Evolutionary conservation across 2,113 vertebrate genomes (phyloP), one percentile per base, ranked within the genome.

Genomic region (Pollachius pollachius): DNA sequence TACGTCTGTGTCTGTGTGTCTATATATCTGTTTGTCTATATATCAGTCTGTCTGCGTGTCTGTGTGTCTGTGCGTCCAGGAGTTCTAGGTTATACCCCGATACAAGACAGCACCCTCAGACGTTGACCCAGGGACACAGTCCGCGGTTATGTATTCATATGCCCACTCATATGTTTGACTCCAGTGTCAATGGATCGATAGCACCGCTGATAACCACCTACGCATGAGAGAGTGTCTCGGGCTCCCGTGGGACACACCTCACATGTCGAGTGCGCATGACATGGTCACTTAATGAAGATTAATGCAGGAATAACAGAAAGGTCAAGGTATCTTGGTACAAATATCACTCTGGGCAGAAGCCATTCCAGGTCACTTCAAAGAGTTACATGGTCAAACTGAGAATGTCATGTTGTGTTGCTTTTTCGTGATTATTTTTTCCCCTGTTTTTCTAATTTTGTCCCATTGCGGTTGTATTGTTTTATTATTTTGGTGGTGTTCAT

Each of bases 1-100:
- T 21, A 11, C 87, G 81, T 83, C 87, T 62, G 60, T 88, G 81
- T 83, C 87, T 62, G 60, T 62, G 21, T 27, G 60, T 19, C 1
- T 23, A 3, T 23, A 11, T 27, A 23, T 25, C 18, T 62, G 59
- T 17, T 3, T 61, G 71, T 61, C 54, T 64, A 62, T 62, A 65
- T 54, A 66, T 72, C 27, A n/a, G 62, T 23, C 3, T 48, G 41
- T 48, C 8, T 48, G 7, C 12, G 7, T 9, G 41, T 9, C 12
- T 48, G 41, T 48, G 41, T 11, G 7, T 58, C 8, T 11, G 54
- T 27, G 62, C 19, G 3, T 48, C 23, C 57, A 27, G 59, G 17
- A 5, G 18, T 16, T 57, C 48, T 56, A 69, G 73, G 56, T 59
- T 68, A 60, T 64, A 64, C 65, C 74, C 71, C 52, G 77, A 68